Conservation (phyloP, 2,113 vertebrate species). For the Synodontis membranacea region DNA sequence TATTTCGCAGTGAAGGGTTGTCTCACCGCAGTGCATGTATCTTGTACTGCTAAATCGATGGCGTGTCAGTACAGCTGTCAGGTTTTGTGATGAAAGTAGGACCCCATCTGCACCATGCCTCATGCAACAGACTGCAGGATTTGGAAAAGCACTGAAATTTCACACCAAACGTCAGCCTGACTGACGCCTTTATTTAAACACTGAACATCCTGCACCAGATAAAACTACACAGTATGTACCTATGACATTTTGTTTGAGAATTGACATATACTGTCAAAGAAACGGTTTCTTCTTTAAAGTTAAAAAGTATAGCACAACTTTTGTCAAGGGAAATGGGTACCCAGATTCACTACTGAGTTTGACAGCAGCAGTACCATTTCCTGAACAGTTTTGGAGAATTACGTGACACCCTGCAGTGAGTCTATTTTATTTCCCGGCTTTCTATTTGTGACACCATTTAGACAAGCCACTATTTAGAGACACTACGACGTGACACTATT, state of each 20-base stretch:
- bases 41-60: neutral
- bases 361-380: neutral
- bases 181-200: constrained; percentile 4
- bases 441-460: neutral
- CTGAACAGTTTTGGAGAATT: neutral
- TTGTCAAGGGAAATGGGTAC: neutral
- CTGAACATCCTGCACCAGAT: neutral
- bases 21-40: neutral
- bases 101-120: neutral
- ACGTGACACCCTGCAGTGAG: neutral
- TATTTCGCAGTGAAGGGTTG: neutral
- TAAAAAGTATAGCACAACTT: neutral
- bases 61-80: neutral
- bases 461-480: too few species aligned
- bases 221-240: neutral
- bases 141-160: constrained; percentile 2
- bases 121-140: constrained; percentile 24
- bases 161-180: neutral
- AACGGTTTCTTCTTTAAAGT: neutral
- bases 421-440: neutral
- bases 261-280: neutral
- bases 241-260: neutral
- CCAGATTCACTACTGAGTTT: neutral
- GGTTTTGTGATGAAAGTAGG: neutral
- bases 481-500: neutral